Percentiles rank a stretch among this genome's conserved stretches.
phyloP scores from a whole-genome alignment of 2,888 invertebrate species.

The Acanthopleura granulata region DNA sequence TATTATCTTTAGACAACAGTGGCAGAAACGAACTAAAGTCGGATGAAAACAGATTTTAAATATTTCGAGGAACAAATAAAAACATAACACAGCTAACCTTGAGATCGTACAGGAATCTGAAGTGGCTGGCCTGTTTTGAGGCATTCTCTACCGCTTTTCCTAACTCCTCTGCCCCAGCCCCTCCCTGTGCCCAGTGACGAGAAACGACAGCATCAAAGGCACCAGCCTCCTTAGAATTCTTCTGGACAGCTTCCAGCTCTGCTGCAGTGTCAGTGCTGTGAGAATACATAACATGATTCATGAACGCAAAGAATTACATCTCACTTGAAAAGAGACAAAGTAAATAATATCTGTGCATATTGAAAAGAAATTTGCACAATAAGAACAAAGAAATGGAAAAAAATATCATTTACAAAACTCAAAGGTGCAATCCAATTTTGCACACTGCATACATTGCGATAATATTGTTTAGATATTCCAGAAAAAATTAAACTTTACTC shows the following conservation, averaged over 20 bases:
- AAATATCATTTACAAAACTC: too few relatives aligned
- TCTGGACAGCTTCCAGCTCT: slow-evolving; percentile 84
- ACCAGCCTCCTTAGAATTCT: slow-evolving; percentile 81
- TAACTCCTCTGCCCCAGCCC: slow-evolving; percentile 86
- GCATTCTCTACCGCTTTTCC: slow-evolving; percentile 90
- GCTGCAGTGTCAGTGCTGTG: slow-evolving; percentile 85
- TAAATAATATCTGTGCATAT: too few relatives aligned
- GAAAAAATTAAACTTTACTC: too few relatives aligned
- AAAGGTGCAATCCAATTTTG: too few relatives aligned
- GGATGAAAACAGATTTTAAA: too few relatives aligned
- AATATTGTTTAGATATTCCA: too few relatives aligned
- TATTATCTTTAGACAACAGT: too few relatives aligned
- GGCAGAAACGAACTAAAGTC: too few relatives aligned
- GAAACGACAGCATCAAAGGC: slow-evolving; percentile 90
- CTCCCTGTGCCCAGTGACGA: slow-evolving; percentile 90
- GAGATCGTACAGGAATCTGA: slow-evolving; percentile 72
- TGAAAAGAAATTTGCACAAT: too few relatives aligned
- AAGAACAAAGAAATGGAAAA: too few relatives aligned
- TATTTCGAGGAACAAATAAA: background rate
- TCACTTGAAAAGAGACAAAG: too few relatives aligned
- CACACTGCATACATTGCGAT: too few relatives aligned
- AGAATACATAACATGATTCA: background rate
- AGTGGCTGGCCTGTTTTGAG: slow-evolving; percentile 75
- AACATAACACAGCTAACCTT: slow-evolving; percentile 48
- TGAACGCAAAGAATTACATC: background rate